Evolutionary conservation across 1,140 invertebrate species (phyloP).

Genomic region (Charaxes varanes): DNA sequence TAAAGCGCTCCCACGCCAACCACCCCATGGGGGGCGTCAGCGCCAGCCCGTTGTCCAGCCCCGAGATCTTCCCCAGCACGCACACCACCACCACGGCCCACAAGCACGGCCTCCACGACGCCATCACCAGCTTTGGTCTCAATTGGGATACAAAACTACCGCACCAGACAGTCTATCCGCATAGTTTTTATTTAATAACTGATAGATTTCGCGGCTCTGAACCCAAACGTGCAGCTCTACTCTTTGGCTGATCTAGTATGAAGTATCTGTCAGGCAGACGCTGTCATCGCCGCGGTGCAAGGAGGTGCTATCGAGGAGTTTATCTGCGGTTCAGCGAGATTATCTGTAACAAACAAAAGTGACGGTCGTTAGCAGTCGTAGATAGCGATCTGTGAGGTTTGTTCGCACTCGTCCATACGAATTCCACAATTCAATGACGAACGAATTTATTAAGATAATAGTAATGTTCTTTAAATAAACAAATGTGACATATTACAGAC

Average conservation of each 20-base stretch:
- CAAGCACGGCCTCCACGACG: constrained; percentile 40
- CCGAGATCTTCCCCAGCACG: constrained; percentile 48
- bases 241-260: not conserved
- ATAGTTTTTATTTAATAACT: constrained; percentile 38
- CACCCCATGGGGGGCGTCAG: constrained; percentile 91
- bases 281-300: constrained; percentile 12
- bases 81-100: constrained; percentile 51
- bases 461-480: too few species aligned
- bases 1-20: constrained; percentile 94
- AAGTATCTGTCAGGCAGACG: not conserved
- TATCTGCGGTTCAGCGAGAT: constrained; percentile 15
- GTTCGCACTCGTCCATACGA: too few species aligned
- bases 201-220: not conserved
- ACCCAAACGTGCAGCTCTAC: not conserved
- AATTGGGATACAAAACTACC: constrained; percentile 23
- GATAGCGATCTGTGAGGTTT: too few species aligned
- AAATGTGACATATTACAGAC: too few species aligned
- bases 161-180: constrained; percentile 38
- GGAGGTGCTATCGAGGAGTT: constrained; percentile 11
- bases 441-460: too few species aligned
- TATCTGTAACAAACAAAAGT: constrained; percentile 19
- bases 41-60: constrained; percentile 88
- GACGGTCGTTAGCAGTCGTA: too few species aligned
- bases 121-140: constrained; percentile 31
- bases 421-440: too few species aligned